These are phyloP conservation scores for Scaptodrosophila lebanonensis DNA, from an alignment of 1,140 invertebrate genomes.

Conservation along the genomic window DNA sequence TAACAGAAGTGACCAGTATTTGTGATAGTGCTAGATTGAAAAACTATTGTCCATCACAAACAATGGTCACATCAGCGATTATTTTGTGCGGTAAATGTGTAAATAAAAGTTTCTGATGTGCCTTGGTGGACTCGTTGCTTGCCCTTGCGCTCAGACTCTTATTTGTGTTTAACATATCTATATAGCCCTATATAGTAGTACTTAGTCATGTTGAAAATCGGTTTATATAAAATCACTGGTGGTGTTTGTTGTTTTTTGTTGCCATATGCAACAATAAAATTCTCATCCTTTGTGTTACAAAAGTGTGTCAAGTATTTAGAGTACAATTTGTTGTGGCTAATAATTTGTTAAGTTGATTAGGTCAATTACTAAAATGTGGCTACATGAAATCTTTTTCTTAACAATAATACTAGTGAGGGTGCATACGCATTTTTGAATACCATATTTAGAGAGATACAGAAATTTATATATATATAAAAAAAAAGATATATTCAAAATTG, in stretches of 20 bases:
- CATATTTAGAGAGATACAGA: constrained; percentile 15
- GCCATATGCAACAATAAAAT: constrained; percentile 6
- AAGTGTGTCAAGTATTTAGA: constrained; percentile 26
- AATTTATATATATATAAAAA: constrained; percentile 14
- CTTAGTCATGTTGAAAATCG: constrained; percentile 48
- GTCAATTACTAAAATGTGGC: constrained; percentile 63
- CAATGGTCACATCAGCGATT: too few relatives aligned
- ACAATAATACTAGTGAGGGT: constrained; percentile 61
- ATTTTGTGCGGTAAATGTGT: too few relatives aligned
- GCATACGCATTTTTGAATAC: constrained; percentile 28
- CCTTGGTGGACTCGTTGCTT: too few relatives aligned
- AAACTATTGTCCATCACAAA: too few relatives aligned
- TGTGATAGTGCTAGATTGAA: too few relatives aligned
- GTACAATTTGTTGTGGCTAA: constrained; percentile 55
- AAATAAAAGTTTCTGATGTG: too few relatives aligned
- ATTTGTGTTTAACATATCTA: constrained; percentile 27
- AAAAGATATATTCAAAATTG: neutral
- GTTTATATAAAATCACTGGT: constrained; percentile 70
- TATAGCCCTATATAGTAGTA: constrained; percentile 16
- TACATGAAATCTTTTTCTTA: constrained; percentile 41
- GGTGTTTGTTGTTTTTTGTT: constrained; percentile 48
- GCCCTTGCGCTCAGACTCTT: neutral
- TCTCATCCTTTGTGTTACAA: constrained; percentile 24
- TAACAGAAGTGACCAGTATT: too few relatives aligned
- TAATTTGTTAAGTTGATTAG: constrained; percentile 39